Evolutionary conservation across 92 coral and sea anemone species (phyloP), one percentile per base, ranked within the genome.

Genomic region (Meandrina meandrites): DNA sequence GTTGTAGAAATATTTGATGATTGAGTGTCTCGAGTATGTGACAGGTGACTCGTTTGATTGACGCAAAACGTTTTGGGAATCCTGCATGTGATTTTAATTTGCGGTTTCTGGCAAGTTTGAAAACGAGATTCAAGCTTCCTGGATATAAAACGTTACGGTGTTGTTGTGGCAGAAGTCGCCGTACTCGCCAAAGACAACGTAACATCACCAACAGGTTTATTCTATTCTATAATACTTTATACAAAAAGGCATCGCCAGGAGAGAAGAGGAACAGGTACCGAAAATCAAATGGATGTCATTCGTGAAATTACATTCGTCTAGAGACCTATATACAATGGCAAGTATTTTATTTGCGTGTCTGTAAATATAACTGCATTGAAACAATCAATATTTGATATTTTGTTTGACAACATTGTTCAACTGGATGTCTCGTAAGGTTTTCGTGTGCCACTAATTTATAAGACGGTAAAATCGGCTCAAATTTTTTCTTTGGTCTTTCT

Each of bases 61-160:
- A 84, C 64, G 74, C 71, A 35, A 32, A 57, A 74, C 58, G 47
- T 70, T 37, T 73, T 37, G 80, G 8, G 15, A 51, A 51, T 70
- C 78, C 45, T 35, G 36, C 53, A 24, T 35, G 32, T 27, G 15
- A 74, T 35, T 56, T 48, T 37, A 37, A 34, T 40, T 32, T 35
- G 80, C 18, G 58, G 87, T 72, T 36, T 48, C 74, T 36, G 64
- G 21, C 73, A 56, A 34, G 80, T 54, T 56, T 73, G 80, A 34
- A 17, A 54, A 57, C 8, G 30, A 7, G 37, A 7, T 48, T 66
- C 18, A 28, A 1, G 31, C 19, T 48, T 70, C 28, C 32, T 30
- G 35, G 6, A 22, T 64, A 22, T 64, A 22, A 66, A n/a, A 15
- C 64, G 64, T 24, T 14, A 60, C 14, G 2, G 22, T 60, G 11